Conservation (phyloP, 2,113 vertebrate genomes). For the Anolis sagrei region DNA sequence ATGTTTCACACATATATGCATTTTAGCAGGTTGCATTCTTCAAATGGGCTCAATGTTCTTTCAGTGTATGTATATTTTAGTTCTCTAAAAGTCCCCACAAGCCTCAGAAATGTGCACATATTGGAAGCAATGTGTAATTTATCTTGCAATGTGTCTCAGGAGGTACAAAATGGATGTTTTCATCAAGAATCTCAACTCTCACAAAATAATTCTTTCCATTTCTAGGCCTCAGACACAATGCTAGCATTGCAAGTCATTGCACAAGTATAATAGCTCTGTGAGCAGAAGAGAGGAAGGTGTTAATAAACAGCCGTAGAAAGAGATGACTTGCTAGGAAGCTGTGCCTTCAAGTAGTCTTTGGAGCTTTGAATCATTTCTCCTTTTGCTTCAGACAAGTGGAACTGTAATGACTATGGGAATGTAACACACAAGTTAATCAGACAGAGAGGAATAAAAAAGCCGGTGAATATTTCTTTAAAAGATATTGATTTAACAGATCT, state of each 20-base stretch:
- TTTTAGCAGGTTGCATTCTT: too few relatives aligned
- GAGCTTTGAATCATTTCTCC: slow-evolving; percentile 12
- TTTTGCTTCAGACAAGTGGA: slow-evolving; percentile 10
- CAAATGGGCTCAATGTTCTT: too few relatives aligned
- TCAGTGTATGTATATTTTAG: too few relatives aligned
- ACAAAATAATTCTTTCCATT: background rate
- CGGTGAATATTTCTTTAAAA: slow-evolving; percentile 28
- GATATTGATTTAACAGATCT: slow-evolving; percentile 28
- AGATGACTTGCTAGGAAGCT: background rate
- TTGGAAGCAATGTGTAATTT: background rate
- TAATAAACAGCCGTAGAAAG: background rate
- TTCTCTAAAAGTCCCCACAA: too few relatives aligned
- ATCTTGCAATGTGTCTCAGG: background rate
- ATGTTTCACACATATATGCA: too few relatives aligned
- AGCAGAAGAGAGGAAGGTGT: background rate
- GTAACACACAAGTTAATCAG: slow-evolving; percentile 26
- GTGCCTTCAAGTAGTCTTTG: background rate
- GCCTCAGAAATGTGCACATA: too few relatives aligned
- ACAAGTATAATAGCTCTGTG: background rate
- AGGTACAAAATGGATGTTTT: background rate
- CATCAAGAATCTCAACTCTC: background rate
- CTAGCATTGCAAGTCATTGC: background rate
- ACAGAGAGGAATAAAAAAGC: slow-evolving; percentile 25
- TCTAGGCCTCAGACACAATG: background rate
- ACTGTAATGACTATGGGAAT: slow-evolving; percentile 24